These are phyloP conservation scores for Caloenas nicobarica DNA, from an alignment of 2,113 vertebrate species.

Conservation along the genomic window DNA sequence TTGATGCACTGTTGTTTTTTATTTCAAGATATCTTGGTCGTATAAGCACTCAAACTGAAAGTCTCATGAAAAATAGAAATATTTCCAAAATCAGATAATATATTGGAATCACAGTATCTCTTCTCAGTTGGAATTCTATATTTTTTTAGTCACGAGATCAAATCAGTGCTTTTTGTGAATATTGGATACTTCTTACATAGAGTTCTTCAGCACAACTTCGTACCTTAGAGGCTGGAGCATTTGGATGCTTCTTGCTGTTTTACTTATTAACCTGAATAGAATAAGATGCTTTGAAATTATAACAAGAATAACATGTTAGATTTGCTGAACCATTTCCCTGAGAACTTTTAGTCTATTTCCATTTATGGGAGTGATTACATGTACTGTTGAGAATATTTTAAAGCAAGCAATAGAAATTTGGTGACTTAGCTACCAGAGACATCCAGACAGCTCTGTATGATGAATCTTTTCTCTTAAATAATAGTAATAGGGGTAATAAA, in stretches of 20 bases:
- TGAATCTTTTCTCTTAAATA: neutral
- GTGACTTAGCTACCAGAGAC: neutral
- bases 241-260: neutral
- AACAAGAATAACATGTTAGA: neutral
- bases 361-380: neutral
- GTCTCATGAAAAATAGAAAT: neutral
- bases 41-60: neutral
- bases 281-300: neutral
- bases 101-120: neutral
- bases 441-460: neutral
- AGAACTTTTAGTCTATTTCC: neutral
- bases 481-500: neutral
- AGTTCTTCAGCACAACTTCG: neutral
- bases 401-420: neutral
- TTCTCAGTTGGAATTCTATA: accelerated
- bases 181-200: neutral
- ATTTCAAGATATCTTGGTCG: neutral
- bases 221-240: neutral
- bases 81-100: neutral
- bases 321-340: neutral
- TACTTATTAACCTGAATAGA: neutral
- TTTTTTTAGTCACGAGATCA: neutral
- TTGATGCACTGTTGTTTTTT: neutral
- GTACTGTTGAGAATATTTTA: neutral
- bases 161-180: neutral